Base-by-base conservation (phyloP, 2,113 vertebrate species). In the Astur gentilis region DNA sequence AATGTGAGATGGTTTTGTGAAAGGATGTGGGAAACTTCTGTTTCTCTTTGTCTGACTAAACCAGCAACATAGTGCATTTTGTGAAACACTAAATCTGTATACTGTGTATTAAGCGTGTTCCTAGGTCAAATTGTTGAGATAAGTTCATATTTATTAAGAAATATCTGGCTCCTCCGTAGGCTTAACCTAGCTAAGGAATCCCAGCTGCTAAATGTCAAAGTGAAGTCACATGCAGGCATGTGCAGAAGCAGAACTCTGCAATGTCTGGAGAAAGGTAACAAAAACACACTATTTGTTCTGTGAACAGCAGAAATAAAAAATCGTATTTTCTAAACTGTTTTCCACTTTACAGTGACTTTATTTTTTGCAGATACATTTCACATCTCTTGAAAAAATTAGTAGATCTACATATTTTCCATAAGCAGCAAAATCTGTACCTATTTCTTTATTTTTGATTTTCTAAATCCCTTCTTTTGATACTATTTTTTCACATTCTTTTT, bases 211-310 rank as follows among this genome's bases (percentile, higher is more conserved):
- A 93, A 83, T 16, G 10, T n/a, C 32, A 42, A 0, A 0, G 8
- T 65, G 44, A 57, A 86, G 29, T 16, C 36, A 70, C 4, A 4
- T 18, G 12, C 14, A 70, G 22, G 17, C 9, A 27, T 10, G 9
- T 42, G 22, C 31, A 57, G 50, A 64, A 75, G 14, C 8, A 81
- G 14, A 79, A 2, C 21, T 36, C 32, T 78, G 14, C 32, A 55
- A 17, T 26, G 16, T 15, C 44, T 78, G 13, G 10, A 78, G 25
- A 67, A 88, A 82, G 7, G 9, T 25, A 44, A 73, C 8, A 65
- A 60, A 10, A 10, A 0, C 19, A 80, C 0, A 5, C 4, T 2
- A 65, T 44, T 55, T 4, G 21, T 78, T 65, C n/a, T 79, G 16
- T 12, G 52, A 72, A 49, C 7, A 38, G 22, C 9, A 32, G 14